Evolutionary conservation across 2,113 vertebrate species (phyloP).

Genomic region (Boulengeromyrus knoepffleri): DNA sequence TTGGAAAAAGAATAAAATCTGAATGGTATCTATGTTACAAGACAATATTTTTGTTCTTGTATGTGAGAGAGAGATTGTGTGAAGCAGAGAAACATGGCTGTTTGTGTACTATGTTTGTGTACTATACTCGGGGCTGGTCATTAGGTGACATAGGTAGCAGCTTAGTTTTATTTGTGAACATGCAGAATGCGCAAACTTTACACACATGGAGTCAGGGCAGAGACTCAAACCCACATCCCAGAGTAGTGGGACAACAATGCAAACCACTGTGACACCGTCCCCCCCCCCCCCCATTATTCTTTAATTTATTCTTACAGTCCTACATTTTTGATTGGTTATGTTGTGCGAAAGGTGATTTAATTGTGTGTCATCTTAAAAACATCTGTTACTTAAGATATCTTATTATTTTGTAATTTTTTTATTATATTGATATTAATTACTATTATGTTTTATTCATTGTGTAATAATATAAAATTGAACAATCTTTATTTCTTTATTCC

Average conservation of each 20-base stretch:
- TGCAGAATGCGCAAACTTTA: background rate
- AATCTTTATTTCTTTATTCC: background rate
- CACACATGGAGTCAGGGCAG: background rate
- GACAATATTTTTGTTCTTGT: background rate
- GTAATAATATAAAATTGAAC: background rate
- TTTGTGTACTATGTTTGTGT: background rate
- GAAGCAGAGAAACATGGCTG: background rate
- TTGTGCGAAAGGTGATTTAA: background rate
- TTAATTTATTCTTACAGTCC: background rate
- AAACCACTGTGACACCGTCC: background rate
- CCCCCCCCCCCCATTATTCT: background rate
- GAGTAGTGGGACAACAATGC: background rate
- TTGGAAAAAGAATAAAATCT: background rate
- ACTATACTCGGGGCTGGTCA: background rate
- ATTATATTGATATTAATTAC: background rate
- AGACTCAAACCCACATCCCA: background rate
- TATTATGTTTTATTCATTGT: background rate
- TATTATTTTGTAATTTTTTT: background rate
- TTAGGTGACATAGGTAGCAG: background rate
- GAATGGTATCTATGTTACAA: background rate
- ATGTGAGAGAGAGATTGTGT: background rate
- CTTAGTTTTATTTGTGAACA: background rate
- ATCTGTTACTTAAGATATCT: background rate
- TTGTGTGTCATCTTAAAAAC: background rate
- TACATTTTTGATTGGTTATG: background rate